Conservation (phyloP, 2,888 invertebrate genomes). For the Yponomeuta sedellus region DNA sequence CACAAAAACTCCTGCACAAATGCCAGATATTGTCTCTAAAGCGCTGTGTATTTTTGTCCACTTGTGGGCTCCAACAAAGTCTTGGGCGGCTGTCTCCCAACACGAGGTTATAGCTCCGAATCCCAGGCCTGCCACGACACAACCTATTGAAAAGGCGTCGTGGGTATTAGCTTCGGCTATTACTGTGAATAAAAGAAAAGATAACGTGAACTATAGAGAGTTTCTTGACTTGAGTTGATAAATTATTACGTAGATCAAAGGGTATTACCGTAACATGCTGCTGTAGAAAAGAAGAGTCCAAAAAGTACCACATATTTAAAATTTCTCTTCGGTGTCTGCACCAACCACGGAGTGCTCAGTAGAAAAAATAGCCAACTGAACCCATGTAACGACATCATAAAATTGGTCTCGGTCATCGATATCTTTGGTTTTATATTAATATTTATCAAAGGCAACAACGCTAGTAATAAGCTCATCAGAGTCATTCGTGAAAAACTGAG, state of each 20-base stretch:
- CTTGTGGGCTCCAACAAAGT: slow-evolving; percentile 64
- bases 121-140: slow-evolving; percentile 68
- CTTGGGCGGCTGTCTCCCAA: slow-evolving; percentile 63
- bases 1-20: slow-evolving; percentile 46
- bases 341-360: slow-evolving; percentile 61
- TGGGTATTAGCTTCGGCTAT: slow-evolving; percentile 54
- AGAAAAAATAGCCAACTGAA: slow-evolving; percentile 70
- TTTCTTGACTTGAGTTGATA: no score
- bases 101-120: slow-evolving; percentile 66
- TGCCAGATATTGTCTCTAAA: slow-evolving; percentile 60
- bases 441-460: slow-evolving; percentile 55
- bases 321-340: slow-evolving; percentile 61
- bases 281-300: slow-evolving; percentile 52
- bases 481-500: slow-evolving; percentile 52
- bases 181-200: slow-evolving; percentile 39
- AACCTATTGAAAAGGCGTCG: slow-evolving; percentile 66
- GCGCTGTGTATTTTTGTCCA: slow-evolving; percentile 69
- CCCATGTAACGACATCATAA: slow-evolving; percentile 60
- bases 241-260: not conserved
- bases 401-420: slow-evolving; percentile 54
- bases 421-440: slow-evolving; percentile 53
- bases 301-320: slow-evolving; percentile 55
- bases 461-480: slow-evolving; percentile 51
- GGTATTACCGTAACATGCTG: slow-evolving; percentile 27
- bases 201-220: not conserved